Percentiles rank a stretch among this genome's conserved stretches.
phyloP scores from a whole-genome alignment of 53 echinoderm and acorn worm genomes.

The Crossaster papposus region DNA sequence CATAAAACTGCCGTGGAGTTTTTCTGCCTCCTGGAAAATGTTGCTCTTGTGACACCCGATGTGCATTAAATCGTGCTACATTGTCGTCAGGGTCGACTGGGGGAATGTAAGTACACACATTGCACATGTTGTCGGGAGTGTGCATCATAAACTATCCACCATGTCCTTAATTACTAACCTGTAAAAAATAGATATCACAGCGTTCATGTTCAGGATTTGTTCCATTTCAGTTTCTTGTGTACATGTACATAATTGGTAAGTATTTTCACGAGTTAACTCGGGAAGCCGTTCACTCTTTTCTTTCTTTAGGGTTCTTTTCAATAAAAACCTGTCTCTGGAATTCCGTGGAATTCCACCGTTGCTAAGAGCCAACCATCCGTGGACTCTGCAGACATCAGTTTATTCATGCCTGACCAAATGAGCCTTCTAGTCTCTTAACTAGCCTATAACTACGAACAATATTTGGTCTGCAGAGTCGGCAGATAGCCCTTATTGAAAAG shows the following conservation, averaged over 20 bases:
- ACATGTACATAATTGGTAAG: not conserved
- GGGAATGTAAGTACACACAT: constrained; percentile 65
- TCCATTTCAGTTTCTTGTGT: not conserved
- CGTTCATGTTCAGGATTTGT: not conserved
- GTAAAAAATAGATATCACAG: not conserved
- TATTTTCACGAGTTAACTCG: not conserved
- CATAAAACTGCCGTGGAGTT: constrained; percentile 80
- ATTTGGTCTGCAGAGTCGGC: not conserved
- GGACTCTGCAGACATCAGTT: too few relatives aligned
- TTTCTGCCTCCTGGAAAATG: constrained; percentile 64
- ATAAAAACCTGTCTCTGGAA: too few relatives aligned
- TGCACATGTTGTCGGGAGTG: constrained; percentile 65
- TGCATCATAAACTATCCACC: constrained; percentile 55
- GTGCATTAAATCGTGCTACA: constrained; percentile 57
- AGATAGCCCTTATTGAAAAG: too few relatives aligned
- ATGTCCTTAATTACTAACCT: constrained; percentile 22
- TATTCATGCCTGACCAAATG: too few relatives aligned
- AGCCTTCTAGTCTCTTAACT: too few relatives aligned
- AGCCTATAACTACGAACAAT: too few relatives aligned
- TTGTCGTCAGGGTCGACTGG: constrained; percentile 35
- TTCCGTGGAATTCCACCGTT: too few relatives aligned
- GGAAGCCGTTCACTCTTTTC: not conserved
- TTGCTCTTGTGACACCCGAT: constrained; percentile 63
- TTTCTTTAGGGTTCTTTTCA: not conserved
- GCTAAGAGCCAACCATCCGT: too few relatives aligned